Evolutionary conservation across 2,113 vertebrate species (phyloP), one percentile per base, ranked within the genome.

Genomic region (Chauna torquata): DNA sequence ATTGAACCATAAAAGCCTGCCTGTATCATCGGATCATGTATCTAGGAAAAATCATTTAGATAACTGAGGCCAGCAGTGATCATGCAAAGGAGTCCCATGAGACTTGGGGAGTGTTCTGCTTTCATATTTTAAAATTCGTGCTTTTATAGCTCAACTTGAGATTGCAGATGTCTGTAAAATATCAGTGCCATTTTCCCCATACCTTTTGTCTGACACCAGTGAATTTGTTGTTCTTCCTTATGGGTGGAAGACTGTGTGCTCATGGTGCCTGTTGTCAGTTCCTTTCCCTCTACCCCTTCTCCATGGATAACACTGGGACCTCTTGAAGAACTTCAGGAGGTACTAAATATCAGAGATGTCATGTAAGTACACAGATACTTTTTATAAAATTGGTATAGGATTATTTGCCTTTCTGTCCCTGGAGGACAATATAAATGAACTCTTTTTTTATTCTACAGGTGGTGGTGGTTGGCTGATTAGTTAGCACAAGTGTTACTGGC

Each of bases 311-410:
- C 40, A n/a, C n/a, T 64, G 66, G 36, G 38, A 42, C 42, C 49
- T 76, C 20, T 47, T 25, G 15, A 38, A 50, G 23, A 40, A 70
- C 78, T 85, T 52, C 10, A 75, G 40, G 91, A 58, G 28, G 1
- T 84, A 9, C 14, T 3, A 1, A 76, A 68, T 40, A 72, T 17
- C 42, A 47, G 34, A 82, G 86, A 40, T 59, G 5, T 68, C 24
- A 6, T 12, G 3, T 80, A 55, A 61, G 45, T 27, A 42, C 12
- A 8, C 9, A 81, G 74, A 44, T 0, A 0, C 10, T 81, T 50
- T 25, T 47, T 69, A 23, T 16, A 42, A 6, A 2, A 5, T 49
- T 74, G 58, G 45, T 22, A 5, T 36, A 36, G 20, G 20, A 16
- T 36, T 32, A 11, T 32, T 47, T 22, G 27, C 34, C 22, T 74